Conservation (phyloP, 2,888 invertebrate species). For the Cryptocheilus praepositus region DNA sequence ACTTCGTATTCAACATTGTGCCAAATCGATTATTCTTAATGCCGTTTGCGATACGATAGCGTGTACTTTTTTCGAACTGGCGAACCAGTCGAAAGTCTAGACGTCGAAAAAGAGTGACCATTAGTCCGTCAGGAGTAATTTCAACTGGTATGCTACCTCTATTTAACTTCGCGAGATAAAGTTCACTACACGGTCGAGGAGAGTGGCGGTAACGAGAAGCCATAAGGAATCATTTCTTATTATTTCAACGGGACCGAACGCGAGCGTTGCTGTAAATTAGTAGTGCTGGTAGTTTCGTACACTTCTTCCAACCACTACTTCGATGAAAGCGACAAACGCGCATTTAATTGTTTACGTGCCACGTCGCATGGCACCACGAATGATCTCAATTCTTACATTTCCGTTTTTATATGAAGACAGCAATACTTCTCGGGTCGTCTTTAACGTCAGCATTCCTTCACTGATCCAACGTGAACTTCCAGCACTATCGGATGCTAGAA, state of each 20-base stretch:
- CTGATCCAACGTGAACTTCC: too few species aligned
- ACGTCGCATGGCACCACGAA: constrained; percentile 16
- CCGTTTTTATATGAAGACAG: too few species aligned
- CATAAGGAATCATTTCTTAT: not conserved
- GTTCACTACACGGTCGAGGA: constrained; percentile 22
- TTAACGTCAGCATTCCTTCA: too few species aligned
- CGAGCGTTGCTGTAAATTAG: constrained; percentile 36
- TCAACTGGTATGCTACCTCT: constrained; percentile 22
- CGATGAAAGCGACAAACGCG: not conserved
- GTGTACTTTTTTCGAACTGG: not conserved
- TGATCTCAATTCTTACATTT: constrained; percentile 27
- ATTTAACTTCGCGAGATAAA: constrained; percentile 21
- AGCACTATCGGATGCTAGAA: too few species aligned
- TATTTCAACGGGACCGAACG: constrained; percentile 7
- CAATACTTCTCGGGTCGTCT: too few species aligned
- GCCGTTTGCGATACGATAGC: constrained; percentile 8
- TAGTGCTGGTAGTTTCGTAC: constrained; percentile 33
- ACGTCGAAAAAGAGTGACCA: too few species aligned
- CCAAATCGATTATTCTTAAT: constrained; percentile 44
- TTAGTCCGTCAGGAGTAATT: too few species aligned
- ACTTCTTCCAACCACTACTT: constrained; percentile 12
- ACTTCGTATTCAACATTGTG: constrained; percentile 35
- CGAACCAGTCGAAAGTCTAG: not conserved
- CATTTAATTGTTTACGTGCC: too few species aligned
- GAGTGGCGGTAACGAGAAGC: too few species aligned